Evolutionary conservation across 2,888 invertebrate species (phyloP), one percentile per base, ranked within the genome.

Genomic region (Mesorhabditis belari): DNA sequence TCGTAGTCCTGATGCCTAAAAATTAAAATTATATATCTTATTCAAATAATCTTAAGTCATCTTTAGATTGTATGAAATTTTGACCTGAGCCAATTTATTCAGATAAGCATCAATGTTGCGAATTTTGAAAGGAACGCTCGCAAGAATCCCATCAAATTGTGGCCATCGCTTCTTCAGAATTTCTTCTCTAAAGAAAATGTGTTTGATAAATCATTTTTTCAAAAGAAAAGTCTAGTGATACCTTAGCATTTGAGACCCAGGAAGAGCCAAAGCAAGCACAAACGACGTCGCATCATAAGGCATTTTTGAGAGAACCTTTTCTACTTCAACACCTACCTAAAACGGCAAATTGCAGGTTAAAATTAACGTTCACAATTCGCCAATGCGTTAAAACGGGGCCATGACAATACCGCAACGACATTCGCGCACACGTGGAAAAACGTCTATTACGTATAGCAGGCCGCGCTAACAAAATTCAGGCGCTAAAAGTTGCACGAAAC

Each of bases 231-330:
- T 51, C n/a, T n/a, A n/a, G n/a, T n/a, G n/a, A n/a, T 65, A 70
- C 54, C 76, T 68, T 23, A 79, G 60, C 4, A 70, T 71, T 62
- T 75, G 75, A 27, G 76, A 69, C 23, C 67, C 70, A 17, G 79
- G 79, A 23, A 78, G 58, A 55, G 73, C 76, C 26, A 79, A 58
- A 9, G 79, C 78, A 53, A 79, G 61, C 54, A 77, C 65, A 62
- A 80, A 79, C 21, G 69, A 73, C 19, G 53, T 63, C 5, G 76
- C 73, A 57, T 79, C 79, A 56, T 73, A 79, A 3, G 71, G 75
- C 19, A 63, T 59, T n/a, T 62, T 65, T n/a, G 60, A 59, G 1
- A 77, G 69, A 24, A 60, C 63, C 25, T 62, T 63, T 55, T 69
- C 70, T 5, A 67, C 71, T 28, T 58, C 62, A 27, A 55, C 63